Percentiles rank a stretch among this genome's conserved stretches.
Conservation (phyloP, 2,113 vertebrate species). For the Leptobrachium ailaonicum region DNA sequence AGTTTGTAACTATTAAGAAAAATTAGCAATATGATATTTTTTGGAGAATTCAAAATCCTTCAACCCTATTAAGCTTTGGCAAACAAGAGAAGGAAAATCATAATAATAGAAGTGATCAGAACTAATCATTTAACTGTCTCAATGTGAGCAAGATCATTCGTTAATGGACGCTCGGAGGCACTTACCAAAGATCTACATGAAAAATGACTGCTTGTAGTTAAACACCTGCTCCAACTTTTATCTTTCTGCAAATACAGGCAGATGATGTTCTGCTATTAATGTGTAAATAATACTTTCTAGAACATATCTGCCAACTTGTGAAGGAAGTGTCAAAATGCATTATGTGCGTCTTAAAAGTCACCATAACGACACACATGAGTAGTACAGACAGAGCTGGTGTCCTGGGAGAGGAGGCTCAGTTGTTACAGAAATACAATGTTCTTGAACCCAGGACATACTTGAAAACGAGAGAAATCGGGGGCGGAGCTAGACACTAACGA, state of each 20-base stretch:
- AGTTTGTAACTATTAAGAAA: too few species aligned
- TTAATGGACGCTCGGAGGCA: constrained; percentile 29
- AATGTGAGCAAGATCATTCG: constrained; percentile 18
- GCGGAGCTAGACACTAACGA: too few species aligned
- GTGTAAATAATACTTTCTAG: constrained; percentile 1
- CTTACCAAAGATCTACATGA: constrained; percentile 35
- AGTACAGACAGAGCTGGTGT: too few species aligned
- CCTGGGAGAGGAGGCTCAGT: too few species aligned
- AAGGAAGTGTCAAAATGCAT: constrained; percentile 44
- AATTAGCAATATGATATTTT: too few species aligned
- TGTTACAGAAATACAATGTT: too few species aligned
- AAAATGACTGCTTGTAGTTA: constrained; percentile 39
- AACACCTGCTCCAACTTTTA: constrained; percentile 42
- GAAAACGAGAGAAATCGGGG: too few species aligned
- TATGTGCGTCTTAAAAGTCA: constrained; percentile 21
- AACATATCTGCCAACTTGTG: constrained; percentile 14
- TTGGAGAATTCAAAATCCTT: too few species aligned
- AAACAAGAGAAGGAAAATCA: neutral
- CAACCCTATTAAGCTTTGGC: constrained; percentile 5
- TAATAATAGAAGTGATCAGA: constrained; percentile 7
- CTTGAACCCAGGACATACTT: too few species aligned
- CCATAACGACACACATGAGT: too few species aligned
- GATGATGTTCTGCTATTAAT: constrained; percentile 12
- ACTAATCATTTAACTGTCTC: constrained; percentile 7
- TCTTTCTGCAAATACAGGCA: constrained; percentile 6